Base-by-base conservation (phyloP, 2,113 vertebrate species). In the Cairina moschata region DNA sequence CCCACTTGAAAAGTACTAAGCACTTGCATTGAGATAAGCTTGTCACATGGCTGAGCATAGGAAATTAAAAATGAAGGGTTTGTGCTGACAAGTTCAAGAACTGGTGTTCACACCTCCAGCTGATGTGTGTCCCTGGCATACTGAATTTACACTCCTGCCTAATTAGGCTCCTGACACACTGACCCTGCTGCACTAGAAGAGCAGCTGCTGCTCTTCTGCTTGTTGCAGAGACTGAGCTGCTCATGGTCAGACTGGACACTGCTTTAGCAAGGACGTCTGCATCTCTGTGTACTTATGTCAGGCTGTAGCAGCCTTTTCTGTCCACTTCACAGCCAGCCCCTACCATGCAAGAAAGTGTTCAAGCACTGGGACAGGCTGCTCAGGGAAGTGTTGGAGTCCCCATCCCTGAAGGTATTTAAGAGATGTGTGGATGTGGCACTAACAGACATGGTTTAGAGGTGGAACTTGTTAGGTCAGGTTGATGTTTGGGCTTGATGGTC, bases 261-360 rank as follows among this genome's bases (percentile, higher is more conserved):
- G 42, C 74, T 20, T 36, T 7, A 52, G 66, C 0, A 4, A 66
- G 44, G 36, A 32, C 0, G 1, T 20, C 44, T 1, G 1, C 34
- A 20, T 26, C 26, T 52, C 22, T 50, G 17, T 22, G 42, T 31
- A 21, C 2, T 3, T 25, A 18, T 13, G 11, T 66, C 14, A 56
- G 9, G 42, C 23, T 42, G 25, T 59, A 52, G 36, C 58, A 52
- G 31, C 52, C 36, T 65, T 79, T 63, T 63, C 40, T 50, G 56
- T 36, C 15, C 0, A 1, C 20, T 22, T 62, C 46, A 38, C n/a
- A 62, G 14, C 18, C 23, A 25, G 71, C 31, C 28, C 38, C 32
- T 38, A 1, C 36, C 46, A 10, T 0, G 1, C 16, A 21, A 46
- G 32, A 5, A 26, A 17, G 22, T 1, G 23, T 52, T 52, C 50